Evolutionary conservation across 2,113 vertebrate genomes (phyloP).

Genomic region (Callaeas wilsoni): DNA sequence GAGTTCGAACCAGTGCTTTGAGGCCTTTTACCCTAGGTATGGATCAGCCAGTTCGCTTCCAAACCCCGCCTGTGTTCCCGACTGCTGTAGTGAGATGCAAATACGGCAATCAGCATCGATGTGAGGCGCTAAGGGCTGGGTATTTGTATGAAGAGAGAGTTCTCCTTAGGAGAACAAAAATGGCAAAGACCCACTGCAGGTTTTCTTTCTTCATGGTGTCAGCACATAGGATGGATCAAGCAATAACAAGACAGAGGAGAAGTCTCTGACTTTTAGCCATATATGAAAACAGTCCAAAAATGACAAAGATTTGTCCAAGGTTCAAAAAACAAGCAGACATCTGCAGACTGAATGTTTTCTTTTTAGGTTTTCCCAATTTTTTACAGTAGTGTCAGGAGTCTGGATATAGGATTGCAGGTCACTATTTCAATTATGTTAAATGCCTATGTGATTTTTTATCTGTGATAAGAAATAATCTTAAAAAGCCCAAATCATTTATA

Average conservation of each 20-base stretch:
- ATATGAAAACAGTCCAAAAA: neutral
- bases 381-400: neutral
- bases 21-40: neutral
- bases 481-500: neutral
- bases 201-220: neutral
- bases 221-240: neutral
- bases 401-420: neutral
- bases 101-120: rapidly evolving
- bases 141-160: neutral
- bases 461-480: neutral
- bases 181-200: neutral
- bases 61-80: neutral
- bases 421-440: neutral
- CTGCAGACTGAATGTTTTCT: neutral
- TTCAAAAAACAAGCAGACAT: neutral
- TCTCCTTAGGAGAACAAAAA: neutral
- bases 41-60: neutral
- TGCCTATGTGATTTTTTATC: neutral
- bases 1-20: neutral
- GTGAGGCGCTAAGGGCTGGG: neutral
- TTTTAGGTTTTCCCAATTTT: neutral
- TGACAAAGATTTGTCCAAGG: neutral
- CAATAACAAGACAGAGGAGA: neutral
- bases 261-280: neutral
- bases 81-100: neutral